These are phyloP conservation scores for Anoplolepis gracilipes DNA, from an alignment of 1,140 invertebrate species.

Conservation along the genomic window DNA sequence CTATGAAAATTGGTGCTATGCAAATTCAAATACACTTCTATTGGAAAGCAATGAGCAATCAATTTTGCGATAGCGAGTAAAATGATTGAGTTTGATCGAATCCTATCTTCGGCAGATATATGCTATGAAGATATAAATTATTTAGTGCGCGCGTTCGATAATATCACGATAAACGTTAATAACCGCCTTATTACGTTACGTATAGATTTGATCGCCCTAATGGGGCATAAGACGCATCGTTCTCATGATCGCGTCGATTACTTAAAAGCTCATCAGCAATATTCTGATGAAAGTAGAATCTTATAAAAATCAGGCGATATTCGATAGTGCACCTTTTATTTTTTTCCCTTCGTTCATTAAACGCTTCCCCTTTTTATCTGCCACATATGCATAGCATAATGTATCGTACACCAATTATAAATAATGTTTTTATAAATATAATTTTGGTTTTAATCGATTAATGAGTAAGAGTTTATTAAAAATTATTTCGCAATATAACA, in stretches of 20 bases:
- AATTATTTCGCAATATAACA: not conserved
- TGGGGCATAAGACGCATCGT: constrained; percentile 59
- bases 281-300: constrained; percentile 54
- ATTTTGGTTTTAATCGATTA: not conserved
- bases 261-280: constrained; percentile 49
- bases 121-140: constrained; percentile 26
- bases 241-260: constrained; percentile 75
- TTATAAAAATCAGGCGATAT: constrained; percentile 63
- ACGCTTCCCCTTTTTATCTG: not conserved
- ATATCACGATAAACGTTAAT: constrained; percentile 45
- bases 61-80: constrained; percentile 35
- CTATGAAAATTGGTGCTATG: constrained; percentile 50
- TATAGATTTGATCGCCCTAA: constrained; percentile 13
- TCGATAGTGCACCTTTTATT: constrained; percentile 16
- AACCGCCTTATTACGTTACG: constrained; percentile 38
- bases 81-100: constrained; percentile 35
- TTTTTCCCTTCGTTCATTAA: constrained; percentile 19
- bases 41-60: constrained; percentile 44
- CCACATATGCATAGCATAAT: not conserved
- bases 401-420: not conserved
- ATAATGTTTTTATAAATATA: not conserved
- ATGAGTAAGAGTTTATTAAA: not conserved
- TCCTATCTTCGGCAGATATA: not conserved
- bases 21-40: constrained; percentile 22
- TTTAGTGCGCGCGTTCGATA: not conserved